These are phyloP conservation scores for Tyria jacobaeae DNA, from an alignment of 2,888 invertebrate species.

Conservation along the genomic window DNA sequence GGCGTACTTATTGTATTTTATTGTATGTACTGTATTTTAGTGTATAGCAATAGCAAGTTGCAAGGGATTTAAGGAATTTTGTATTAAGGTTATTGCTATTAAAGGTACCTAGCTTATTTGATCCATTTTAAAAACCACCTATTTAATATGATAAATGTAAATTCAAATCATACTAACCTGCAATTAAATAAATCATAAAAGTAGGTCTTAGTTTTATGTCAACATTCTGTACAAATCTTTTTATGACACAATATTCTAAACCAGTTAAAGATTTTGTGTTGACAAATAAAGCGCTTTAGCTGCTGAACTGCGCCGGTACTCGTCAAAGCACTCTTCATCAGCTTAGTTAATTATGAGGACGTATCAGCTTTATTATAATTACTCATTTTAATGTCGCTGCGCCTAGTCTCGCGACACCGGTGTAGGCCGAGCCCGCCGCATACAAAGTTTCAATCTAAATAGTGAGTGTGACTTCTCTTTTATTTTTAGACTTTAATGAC, in stretches of 20 bases:
- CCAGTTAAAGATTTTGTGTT: background rate
- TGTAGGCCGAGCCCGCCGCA: constrained; percentile 32
- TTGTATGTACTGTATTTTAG: too few species aligned
- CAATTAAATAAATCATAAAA: too few species aligned
- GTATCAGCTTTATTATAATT: constrained; percentile 86
- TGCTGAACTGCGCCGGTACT: constrained; percentile 55
- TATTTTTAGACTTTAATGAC: background rate
- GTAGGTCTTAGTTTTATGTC: too few species aligned
- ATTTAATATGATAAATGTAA: too few species aligned
- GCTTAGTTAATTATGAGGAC: constrained; percentile 84
- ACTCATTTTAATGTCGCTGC: constrained; percentile 85
- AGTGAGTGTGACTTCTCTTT: background rate
- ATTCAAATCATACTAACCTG: too few species aligned
- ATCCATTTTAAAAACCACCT: too few species aligned
- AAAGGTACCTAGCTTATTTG: background rate
- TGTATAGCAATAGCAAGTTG: background rate
- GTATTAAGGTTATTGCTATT: background rate
- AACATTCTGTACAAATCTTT: too few species aligned
- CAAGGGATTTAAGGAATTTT: background rate
- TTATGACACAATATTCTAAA: too few species aligned
- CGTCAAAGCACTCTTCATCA: constrained; percentile 84
- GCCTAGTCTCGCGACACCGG: constrained; percentile 66
- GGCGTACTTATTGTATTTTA: too few species aligned
- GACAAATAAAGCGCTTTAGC: constrained; percentile 61
- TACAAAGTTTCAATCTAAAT: constrained; percentile 49